Evolutionary conservation across 30 jellyfish, hydroid and myxozoan genomes (phyloP).

Genomic region (Chironex yamaguchii): DNA sequence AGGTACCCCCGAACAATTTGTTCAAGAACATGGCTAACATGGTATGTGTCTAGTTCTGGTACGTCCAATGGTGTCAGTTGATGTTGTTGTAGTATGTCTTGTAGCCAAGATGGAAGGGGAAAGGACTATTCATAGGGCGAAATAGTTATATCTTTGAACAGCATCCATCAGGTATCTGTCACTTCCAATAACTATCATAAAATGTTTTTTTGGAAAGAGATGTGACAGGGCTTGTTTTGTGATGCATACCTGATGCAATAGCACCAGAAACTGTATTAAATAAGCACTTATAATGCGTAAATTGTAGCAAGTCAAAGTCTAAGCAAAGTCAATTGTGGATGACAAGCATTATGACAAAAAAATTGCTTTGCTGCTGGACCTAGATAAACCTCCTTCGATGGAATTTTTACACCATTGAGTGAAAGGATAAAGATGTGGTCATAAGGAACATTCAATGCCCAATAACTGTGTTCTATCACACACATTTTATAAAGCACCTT

Average conservation of each 20-base stretch:
- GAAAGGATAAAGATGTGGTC: conserved; percentile 54
- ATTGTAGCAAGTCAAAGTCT: conserved; percentile 18
- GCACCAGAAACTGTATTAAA: conserved; percentile 60
- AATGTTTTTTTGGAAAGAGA: conserved; percentile 15
- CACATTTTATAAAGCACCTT: not conserved
- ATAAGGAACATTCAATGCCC: conserved; percentile 53
- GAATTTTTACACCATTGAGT: conserved; percentile 35
- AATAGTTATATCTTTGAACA: conserved; percentile 20
- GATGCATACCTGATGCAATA: not conserved
- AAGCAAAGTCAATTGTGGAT: conserved; percentile 2
- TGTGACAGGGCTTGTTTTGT: not conserved
- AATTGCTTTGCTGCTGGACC: too few species aligned
- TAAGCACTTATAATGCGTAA: conserved; percentile 36
- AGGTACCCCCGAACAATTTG: conserved; percentile 55
- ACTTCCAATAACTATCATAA: conserved; percentile 22
- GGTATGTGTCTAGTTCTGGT: not conserved
- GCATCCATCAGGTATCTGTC: conserved; percentile 48
- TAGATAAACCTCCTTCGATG: too few species aligned
- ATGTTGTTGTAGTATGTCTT: not conserved
- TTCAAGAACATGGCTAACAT: conserved; percentile 16
- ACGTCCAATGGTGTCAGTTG: not conserved
- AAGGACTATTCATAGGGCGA: conserved; percentile 27
- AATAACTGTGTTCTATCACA: not conserved
- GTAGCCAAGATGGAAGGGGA: conserved; percentile 29
- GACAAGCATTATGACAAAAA: too few species aligned